Percentiles rank a stretch among this genome's conserved stretches.
These are phyloP conservation scores for Dioctria linearis DNA, from an alignment of 2,888 invertebrate genomes.

Conservation along the genomic window DNA sequence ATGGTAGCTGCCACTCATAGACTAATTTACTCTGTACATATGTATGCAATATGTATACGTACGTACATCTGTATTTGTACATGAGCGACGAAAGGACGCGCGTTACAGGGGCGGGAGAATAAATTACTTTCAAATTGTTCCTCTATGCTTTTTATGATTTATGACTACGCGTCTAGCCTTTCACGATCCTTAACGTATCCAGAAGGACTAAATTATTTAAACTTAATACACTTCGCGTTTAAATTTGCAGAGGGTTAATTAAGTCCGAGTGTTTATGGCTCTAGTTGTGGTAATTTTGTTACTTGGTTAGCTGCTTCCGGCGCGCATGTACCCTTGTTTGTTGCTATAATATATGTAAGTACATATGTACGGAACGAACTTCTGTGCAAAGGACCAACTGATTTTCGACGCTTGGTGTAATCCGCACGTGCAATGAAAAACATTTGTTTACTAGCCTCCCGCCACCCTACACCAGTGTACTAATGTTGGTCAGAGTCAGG, in stretches of 20 bases:
- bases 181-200: constrained; percentile 55
- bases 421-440: constrained; percentile 30
- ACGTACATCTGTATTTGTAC: not conserved
- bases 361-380: too few species aligned
- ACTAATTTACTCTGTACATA: constrained; percentile 19
- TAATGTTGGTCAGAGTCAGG: constrained; percentile 46
- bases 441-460: constrained; percentile 47
- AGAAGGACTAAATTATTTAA: constrained; percentile 56
- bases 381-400: constrained; percentile 13
- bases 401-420: constrained; percentile 28
- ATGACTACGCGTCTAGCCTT: constrained; percentile 56
- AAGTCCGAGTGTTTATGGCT: constrained; percentile 56
- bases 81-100: not conserved
- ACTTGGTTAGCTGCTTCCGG: constrained; percentile 27
- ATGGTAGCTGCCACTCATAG: constrained; percentile 53
- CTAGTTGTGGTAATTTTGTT: constrained; percentile 27
- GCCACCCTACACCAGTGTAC: not conserved
- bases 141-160: constrained; percentile 58
- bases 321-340: not conserved
- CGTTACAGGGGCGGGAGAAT: constrained; percentile 38
- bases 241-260: constrained; percentile 56
- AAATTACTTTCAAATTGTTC: constrained; percentile 58
- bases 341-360: too few species aligned
- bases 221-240: constrained; percentile 56
- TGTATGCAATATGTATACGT: too few species aligned